A percentile compares a stretch with the other conserved stretches of the same genome.
phyloP scores from a whole-genome alignment of 1,140 invertebrate genomes.

The Pogonomyrmex californicus region DNA sequence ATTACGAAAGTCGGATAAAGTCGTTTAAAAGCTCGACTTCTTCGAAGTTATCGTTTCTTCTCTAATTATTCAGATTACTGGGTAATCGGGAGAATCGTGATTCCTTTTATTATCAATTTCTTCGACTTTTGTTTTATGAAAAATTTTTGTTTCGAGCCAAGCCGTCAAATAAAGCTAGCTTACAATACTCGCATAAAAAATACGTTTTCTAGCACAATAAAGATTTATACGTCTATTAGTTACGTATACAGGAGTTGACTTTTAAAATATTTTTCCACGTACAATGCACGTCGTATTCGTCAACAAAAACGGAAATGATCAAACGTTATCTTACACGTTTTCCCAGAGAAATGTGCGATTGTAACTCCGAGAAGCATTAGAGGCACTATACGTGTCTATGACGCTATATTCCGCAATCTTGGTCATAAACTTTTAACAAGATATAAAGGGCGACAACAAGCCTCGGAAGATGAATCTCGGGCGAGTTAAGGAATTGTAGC shows the following conservation, averaged over 20 bases:
- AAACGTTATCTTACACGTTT: background rate
- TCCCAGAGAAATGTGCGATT: background rate
- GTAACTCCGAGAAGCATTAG: background rate
- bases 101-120: slow-evolving; percentile 27
- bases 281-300: background rate
- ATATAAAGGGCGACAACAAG: slow-evolving; percentile 17
- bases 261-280: background rate
- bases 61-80: slow-evolving; percentile 29
- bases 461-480: slow-evolving; percentile 12
- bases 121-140: background rate
- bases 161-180: background rate
- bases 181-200: background rate
- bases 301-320: slow-evolving; percentile 21
- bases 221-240: background rate
- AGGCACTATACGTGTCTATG: background rate
- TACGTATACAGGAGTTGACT: background rate
- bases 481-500: background rate
- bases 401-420: slow-evolving; percentile 15
- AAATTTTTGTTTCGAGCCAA: background rate
- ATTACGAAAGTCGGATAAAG: background rate
- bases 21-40: background rate
- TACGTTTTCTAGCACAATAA: background rate
- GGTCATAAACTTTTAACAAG: slow-evolving; percentile 52
- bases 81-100: background rate
- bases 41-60: background rate